Base-by-base conservation (phyloP, 2,888 invertebrate genomes). In the Osmoderma eremita region DNA sequence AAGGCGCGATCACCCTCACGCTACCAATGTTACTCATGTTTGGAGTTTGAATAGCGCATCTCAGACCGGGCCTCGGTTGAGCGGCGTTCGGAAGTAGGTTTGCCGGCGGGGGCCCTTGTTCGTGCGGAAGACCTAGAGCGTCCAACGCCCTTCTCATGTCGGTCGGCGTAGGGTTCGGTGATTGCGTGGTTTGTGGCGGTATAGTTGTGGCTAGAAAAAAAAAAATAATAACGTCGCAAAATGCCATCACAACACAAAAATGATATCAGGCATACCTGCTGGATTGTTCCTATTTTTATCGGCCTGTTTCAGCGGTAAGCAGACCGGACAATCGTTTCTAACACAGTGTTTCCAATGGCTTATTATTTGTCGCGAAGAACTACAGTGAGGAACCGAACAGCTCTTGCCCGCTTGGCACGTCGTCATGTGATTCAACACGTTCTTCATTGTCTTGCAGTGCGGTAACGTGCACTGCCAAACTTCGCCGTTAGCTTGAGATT, bases 401-500 rank as follows among this genome's bases (percentile, higher is more conserved):
- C 90, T 91, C 82, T 94, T 94, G 13, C 74, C 74, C 15, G 93
- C 93, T 84, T 91, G 89, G 84, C 99, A 99, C 10, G 92, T 94
- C 74, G 96, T 97, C 98, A 99, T 98, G 79, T 99, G 99, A 77
- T 92, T 95, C 71, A 99, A 86, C 13, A 99, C 98, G 75, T 94
- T 95, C 83, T 99, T 98, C 99, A 99, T 99, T 3, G 98, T 98
- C 81, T 94, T 93, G 84, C 99, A 99, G 82, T 99, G 98, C n/a
- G 97, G 97, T 72, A 99, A 87, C 22, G 90, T 90, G 83, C 99
- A 99, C 78, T 90, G 91, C 88, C 90, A 90, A 70, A 88, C 86
- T 79, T 93, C 93, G 48, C 94, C 94, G 74, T 87, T 88, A 13
- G 91, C 89, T 78, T 94, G 93, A 71, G 90, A 92, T 84, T 99